phyloP scores from a whole-genome alignment of 1,140 invertebrate species.

The Phymorhynchus buccinoides region DNA sequence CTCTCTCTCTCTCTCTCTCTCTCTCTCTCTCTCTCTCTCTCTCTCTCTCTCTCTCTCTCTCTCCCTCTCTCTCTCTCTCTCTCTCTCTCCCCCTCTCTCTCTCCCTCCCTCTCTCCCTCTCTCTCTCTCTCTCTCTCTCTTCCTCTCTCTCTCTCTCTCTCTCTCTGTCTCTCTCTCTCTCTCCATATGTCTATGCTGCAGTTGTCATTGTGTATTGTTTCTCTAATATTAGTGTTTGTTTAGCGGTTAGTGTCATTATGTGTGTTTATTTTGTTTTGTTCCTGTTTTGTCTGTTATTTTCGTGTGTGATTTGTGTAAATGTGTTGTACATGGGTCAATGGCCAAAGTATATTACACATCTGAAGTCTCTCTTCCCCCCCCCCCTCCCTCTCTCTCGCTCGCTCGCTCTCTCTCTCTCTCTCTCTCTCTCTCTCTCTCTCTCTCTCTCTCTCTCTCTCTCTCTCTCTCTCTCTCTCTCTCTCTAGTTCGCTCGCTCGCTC shows the following conservation, averaged over 20 bases:
- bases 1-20: neutral
- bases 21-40: constrained; percentile 19
- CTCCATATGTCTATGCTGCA: neutral
- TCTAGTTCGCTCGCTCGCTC: too few relatives aligned
- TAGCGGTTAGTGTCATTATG: too few relatives aligned
- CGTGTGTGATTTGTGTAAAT: too few relatives aligned
- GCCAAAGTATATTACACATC: too few relatives aligned
- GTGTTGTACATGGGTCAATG: too few relatives aligned
- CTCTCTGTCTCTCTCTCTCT: neutral
- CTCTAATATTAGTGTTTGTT: too few relatives aligned
- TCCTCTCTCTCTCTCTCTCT: neutral
- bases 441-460: neutral
- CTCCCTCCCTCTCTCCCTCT: neutral
- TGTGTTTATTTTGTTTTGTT: too few relatives aligned
- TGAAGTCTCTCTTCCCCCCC: neutral
- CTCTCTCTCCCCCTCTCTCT: constrained; percentile 3
- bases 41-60: constrained; percentile 12
- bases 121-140: neutral
- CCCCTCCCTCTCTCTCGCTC: too few relatives aligned
- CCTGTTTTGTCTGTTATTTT: too few relatives aligned
- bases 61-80: constrained; percentile 12
- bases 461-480: constrained; percentile 26
- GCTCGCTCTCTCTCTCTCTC: too few relatives aligned
- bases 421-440: neutral
- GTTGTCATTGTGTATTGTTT: too few relatives aligned